Base-by-base conservation (phyloP, 2,888 invertebrate species). In the Escarpia spicata region DNA sequence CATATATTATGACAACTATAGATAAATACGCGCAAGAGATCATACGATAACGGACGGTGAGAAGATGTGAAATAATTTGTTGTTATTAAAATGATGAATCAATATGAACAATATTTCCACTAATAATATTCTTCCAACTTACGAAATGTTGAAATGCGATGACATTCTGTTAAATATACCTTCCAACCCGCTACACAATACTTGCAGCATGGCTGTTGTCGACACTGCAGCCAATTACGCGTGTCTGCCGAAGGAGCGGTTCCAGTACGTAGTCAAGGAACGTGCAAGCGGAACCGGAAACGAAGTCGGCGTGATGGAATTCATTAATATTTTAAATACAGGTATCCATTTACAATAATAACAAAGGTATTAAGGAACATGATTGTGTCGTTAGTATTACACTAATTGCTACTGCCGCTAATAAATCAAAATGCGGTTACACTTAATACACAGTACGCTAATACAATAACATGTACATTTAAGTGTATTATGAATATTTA, bases 181-280 rank as follows among this genome's bases (percentile, higher is more conserved):
- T 75, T 75, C 75, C 75, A 19, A 26, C 75, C 19, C 26, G 26
- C 19, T 19, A 75, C 75, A 2, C 75, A 75, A 75, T 19, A 75
- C 75, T 75, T 75, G 75, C 75, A 75, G 75, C 75, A 75, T 75
- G 15, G 43, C 90, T 31, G 58, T 94, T 2, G 92, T 92, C 1
- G 93, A 91, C 37, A 92, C 92, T 26, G 94, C 94, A 2, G 43
- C 75, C 19, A 95, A 95, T 93, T 95, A 95, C 92, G 93, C 93
- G 9, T 96, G 96, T 94, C 94, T 95, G 9, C 93, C 94, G 44
- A 75, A 75, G 75, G 75, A 75, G 75, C 15, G 26, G 26, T 75
- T 75, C 75, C 26, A 26, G 75, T 75, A 75, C 6, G 26, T 75
- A 19, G n/a, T n/a, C 75, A 75, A 75, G 4, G 75, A 75, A 4